A percentile compares a stretch with the other conserved stretches of the same genome.
Evolutionary conservation across 37 sponge, comb jelly and placozoan genomes (phyloP).

Genomic region (Petrosia ficiformis): DNA sequence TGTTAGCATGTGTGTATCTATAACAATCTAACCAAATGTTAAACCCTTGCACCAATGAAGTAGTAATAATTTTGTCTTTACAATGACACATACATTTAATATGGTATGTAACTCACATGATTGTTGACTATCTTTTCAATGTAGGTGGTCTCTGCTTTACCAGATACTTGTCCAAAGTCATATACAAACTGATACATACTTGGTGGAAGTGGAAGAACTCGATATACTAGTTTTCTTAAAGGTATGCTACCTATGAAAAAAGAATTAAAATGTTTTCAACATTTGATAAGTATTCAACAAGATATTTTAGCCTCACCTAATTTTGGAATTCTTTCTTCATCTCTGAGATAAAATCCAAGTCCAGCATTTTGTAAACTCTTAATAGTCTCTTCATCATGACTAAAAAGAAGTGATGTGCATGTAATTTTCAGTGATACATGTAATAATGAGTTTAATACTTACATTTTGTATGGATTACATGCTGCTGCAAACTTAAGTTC

Average conservation of each 20-base stretch:
- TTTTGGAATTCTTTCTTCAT: slow-evolving; percentile 27
- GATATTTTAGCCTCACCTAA: slow-evolving; percentile 14
- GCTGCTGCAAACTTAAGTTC: slow-evolving; percentile 79
- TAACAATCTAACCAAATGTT: too few relatives aligned
- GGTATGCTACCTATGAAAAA: slow-evolving; percentile 54
- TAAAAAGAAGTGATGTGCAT: background rate
- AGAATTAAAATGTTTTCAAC: slow-evolving; percentile 29
- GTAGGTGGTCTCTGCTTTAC: slow-evolving; percentile 66
- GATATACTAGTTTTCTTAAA: slow-evolving; percentile 90
- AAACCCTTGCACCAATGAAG: too few relatives aligned
- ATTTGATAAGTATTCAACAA: background rate
- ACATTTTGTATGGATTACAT: slow-evolving; percentile 75
- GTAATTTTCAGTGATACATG: background rate
- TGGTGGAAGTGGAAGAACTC: slow-evolving; percentile 91
- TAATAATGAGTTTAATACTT: too few relatives aligned
- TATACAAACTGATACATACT: slow-evolving; percentile 91
- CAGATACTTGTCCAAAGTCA: slow-evolving; percentile 91
- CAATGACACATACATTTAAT: background rate
- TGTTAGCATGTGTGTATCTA: too few relatives aligned
- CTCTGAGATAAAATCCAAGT: slow-evolving; percentile 52
- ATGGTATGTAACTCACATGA: slow-evolving; percentile 45
- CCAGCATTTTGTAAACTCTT: slow-evolving; percentile 64
- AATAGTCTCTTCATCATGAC: slow-evolving; percentile 67
- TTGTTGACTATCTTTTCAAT: slow-evolving; percentile 72
- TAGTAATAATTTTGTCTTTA: too few relatives aligned